These are phyloP conservation scores for Serranochromis macrocephalus DNA, from an alignment of 2,113 vertebrate genomes.

Conservation along the genomic window DNA sequence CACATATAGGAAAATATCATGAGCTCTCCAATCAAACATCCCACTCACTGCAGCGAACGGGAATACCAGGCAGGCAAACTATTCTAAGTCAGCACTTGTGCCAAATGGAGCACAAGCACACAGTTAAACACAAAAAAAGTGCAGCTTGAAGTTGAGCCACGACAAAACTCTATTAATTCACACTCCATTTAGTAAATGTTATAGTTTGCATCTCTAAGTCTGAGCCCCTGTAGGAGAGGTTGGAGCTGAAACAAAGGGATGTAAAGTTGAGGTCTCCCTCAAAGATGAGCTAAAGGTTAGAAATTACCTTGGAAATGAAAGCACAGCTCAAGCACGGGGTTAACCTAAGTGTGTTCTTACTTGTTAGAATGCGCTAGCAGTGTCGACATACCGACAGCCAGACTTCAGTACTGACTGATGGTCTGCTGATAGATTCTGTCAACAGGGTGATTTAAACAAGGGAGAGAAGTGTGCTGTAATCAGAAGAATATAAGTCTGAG, in stretches of 20 bases:
- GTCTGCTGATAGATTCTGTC: conserved; percentile 23
- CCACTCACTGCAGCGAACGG: neutral
- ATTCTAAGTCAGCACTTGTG: conserved; percentile 27
- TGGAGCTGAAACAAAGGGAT: neutral
- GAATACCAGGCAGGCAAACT: conserved; percentile 16
- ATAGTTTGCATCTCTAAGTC: neutral
- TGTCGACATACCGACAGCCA: neutral
- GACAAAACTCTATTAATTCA: neutral
- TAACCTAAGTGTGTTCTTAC: neutral
- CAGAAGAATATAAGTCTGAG: neutral
- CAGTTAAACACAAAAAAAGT: neutral
- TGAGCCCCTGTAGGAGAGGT: neutral
- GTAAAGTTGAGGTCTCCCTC: neutral
- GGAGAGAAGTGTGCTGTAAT: neutral
- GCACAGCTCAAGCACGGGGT: neutral
- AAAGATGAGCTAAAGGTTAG: neutral
- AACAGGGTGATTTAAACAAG: neutral
- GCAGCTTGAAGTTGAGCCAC: neutral
- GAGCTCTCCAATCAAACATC: conserved; percentile 15
- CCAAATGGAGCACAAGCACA: conserved; percentile 13
- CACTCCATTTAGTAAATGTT: neutral
- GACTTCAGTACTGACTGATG: conserved; percentile 1
- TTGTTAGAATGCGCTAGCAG: neutral
- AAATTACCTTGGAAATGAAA: neutral
- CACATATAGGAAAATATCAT: conserved; percentile 19